Evolutionary conservation across 2,797 vertebrate species (phyloP), one percentile per base, ranked within the genome.

Genomic region (Acridotheres tristis): DNA sequence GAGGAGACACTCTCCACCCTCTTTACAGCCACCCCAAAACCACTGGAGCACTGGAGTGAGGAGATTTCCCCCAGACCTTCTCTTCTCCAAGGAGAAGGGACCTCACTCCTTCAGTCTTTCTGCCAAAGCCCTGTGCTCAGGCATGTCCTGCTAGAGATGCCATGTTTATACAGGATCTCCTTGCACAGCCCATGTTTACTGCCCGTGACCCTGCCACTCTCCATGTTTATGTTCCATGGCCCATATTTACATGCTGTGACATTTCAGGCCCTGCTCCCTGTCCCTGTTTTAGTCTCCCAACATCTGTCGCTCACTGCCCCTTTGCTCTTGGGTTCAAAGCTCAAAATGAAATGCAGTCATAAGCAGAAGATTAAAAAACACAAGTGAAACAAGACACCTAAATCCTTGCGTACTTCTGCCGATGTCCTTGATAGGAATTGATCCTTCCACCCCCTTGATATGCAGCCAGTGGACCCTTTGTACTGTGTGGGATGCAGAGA

Each of bases 311-410:
- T 77, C 58, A 3, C 53, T n/a, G 54, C 61, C 89, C 77, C 68
- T 94, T 85, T 85, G 88, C 88, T 87, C 80, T 87, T 32, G 34
- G 18, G 73, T 90, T 94, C 78, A 80, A 79, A 90, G 86, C 85
- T 88, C 91, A 71, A 75, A 85, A 82, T 62, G 8, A 85, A 94
- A 89, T 66, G 51, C 57, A 90, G 80, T 80, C 84, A 74, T 77
- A 94, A 90, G 68, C 2, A 2, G 72, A 94, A 95, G 59, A 89
- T 75, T 38, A 65, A 96, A 89, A 88, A 74, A 1, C 50, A 48
- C 26, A 40, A 90, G 32, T 82, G 93, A 96, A 96, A 95, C 25
- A 54, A 91, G 93, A 94, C 83, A 93, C 80, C 88, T 79, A 63
- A 77, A 83, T 77, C 83, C 72, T 91, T 79, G 61, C 0, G 5